Evolutionary conservation across 2,113 vertebrate genomes (phyloP), one percentile per base, ranked within the genome.

Genomic region (rat (Rattus norvegicus)): DNA sequence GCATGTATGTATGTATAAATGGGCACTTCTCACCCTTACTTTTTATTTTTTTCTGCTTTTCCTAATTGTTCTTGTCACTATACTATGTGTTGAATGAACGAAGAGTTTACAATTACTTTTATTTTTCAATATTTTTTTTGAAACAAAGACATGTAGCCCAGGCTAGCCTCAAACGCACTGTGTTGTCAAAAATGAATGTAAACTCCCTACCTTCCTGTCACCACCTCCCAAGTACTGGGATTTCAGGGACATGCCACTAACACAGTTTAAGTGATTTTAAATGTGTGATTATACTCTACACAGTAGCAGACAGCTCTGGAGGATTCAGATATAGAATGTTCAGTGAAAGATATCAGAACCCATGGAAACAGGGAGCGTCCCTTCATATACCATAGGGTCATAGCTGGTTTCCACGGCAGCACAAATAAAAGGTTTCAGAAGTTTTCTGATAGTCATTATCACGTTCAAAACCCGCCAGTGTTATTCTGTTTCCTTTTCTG

Each of bases 41-140:
- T 93, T 52, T 73, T 47, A 59, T 93, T 95, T 76, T 43, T 73
- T 79, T 96, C 72, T 61, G 16, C 5, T 56, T 70, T 92, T 16
- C 16, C 75, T 59, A 17, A 39, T 10, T 69, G 5, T 16, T 47
- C 63, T 52, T 61, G 33, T 49, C 19, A 85, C 8, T 52, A 39
- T 33, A 6, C 61, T 81, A 83, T 22, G 43, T 12, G 1, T 75
- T 80, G 30, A 88, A 33, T 73, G 36, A 79, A 54, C 54, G 30
- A 86, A 85, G 43, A 93, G 39, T 36, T 76, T 72, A 24, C 17
- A n/a, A 30, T 70, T 2, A 12, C 33, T 85, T 54, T 92, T 83
- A 61, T 63, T 39, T 84, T 85, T 30, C 59, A 30, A 30, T 61
- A 61, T 7, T 28, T 87, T 69, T 87, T 69, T 49, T 49, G 43